Base-by-base conservation (phyloP, 2,888 invertebrate species). In the Himalopsyche japonica region DNA sequence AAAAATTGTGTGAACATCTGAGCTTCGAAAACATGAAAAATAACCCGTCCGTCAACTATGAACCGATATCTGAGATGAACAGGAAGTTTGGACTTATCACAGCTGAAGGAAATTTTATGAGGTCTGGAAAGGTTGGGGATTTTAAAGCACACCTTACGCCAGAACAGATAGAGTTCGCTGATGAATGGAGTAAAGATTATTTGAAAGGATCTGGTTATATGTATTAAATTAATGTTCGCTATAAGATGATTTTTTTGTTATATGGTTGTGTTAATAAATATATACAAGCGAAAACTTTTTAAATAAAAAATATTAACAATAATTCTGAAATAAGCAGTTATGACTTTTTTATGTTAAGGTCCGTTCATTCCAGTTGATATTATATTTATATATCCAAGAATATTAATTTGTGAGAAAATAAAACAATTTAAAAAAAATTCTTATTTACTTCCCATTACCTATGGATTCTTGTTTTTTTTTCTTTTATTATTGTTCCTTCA, bases 11-110 rank as follows among this genome's bases (percentile, higher is more conserved):
- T 0, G 88, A 91, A 0, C 93, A 94, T 87, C 92, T 94, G 80
- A 93, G 92, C 87, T 95, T 95, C 88, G 91, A 92, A 24, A 93
- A 89, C 85, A 92, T 95, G 89, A 91, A 91, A 87, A 91, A 91
- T 30, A 95, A 94, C 88, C 92, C 93, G 7, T 91, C 92, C 32
- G 93, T 94, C 15, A 94, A 95, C 88, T 91, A 91, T 87, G 92
- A 93, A 87, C 89, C 89, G 0, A 88, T 88, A 0, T 88, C 89
- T 0, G 89, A 88, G 0, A 88, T 90, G 43, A 90, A 89, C 77
- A 89, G 89, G 86, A 89, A 89, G 84, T 88, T 88, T 84, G 89
- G 89, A n/a, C 87, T 90, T 24, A 89, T 89, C 8, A 88, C 89
- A 27, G 88, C 88, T 3, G 89, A 90, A 0, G 90, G 90, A 1